Conservation (phyloP, 2,888 invertebrate species). For the Cephonodes hylas region DNA sequence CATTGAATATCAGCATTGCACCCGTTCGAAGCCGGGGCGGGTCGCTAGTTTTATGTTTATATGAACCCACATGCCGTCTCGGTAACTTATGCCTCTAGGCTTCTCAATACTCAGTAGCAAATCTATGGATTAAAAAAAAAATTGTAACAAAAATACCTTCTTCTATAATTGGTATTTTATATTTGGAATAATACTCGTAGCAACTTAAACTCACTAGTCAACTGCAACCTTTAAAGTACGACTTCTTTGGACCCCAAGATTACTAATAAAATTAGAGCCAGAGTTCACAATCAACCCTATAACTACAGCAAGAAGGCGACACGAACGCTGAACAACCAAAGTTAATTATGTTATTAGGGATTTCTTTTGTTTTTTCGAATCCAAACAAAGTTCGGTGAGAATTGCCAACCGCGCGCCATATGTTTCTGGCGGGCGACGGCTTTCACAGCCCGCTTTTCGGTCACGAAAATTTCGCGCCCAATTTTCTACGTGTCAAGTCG, state of each 20-base stretch:
- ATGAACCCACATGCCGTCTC: too few species aligned
- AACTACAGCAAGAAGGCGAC: not conserved
- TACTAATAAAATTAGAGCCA: not conserved
- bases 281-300: not conserved
- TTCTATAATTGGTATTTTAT: too few species aligned
- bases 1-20: too few species aligned
- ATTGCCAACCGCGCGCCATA: conserved; percentile 55
- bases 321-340: conserved; percentile 18
- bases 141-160: too few species aligned
- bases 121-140: too few species aligned
- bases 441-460: conserved; percentile 46
- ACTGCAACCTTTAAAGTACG: too few species aligned
- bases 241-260: not conserved
- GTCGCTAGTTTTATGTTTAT: too few species aligned
- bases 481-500: conserved; percentile 66
- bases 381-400: conserved; percentile 57
- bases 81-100: too few species aligned
- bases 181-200: too few species aligned
- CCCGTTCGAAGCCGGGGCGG: too few species aligned
- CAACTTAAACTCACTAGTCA: too few species aligned
- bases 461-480: conserved; percentile 72
- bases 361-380: conserved; percentile 45
- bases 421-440: conserved; percentile 65
- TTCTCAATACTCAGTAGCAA: too few species aligned
- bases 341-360: conserved; percentile 28